Evolutionary conservation across 1,140 invertebrate species (phyloP), one percentile per base, ranked within the genome.

Genomic region (Xylocopa sonorina): DNA sequence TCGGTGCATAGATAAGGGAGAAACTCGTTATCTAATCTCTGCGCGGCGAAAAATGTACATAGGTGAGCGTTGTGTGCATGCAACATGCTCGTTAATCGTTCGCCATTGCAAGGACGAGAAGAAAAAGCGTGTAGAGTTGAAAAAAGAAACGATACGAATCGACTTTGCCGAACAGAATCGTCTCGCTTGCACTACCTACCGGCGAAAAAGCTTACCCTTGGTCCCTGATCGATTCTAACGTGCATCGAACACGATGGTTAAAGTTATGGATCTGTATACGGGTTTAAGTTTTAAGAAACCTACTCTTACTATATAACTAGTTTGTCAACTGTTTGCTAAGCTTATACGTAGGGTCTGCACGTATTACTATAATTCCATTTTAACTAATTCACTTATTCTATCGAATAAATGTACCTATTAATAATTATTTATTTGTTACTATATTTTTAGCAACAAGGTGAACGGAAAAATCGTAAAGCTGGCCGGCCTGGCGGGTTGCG

Each of bases 401-500:
- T 38, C 38, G n/a, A n/a, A n/a, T n/a, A n/a, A n/a, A n/a, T 24
- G 14, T 32, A 18, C 1, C 0, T 3, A 16, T 10, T 32, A 29
- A 18, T 34, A n/a, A 34, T 58, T 12, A 34, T 21, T 4, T 0
- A 1, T n/a, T 1, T 38, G 32, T 6, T 6, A 55, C 14, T n/a
- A 24, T n/a, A 27, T 21, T 32, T 72, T 29, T 4, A n/a, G n/a
- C 18, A 29, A n/a, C n/a, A 24, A 32, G 38, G 46, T 43, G 27
- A 43, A 46, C 21, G 3, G 5, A 12, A 43, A 67, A 78, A 53
- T 27, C 57, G 67, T n/a, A 67, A 88, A 87, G 43, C 85, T 91
- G 90, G 87, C 83, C 57, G 68, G 78, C 21, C 57, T 90, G 57
- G 81, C 85, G 34, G 86, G 77, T 72, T 89, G 88, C 67, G 78